A percentile compares a stretch with the other conserved stretches of the same genome.
Evolutionary conservation across 1,140 invertebrate species (phyloP).

Genomic region (Plutomurus gul): DNA sequence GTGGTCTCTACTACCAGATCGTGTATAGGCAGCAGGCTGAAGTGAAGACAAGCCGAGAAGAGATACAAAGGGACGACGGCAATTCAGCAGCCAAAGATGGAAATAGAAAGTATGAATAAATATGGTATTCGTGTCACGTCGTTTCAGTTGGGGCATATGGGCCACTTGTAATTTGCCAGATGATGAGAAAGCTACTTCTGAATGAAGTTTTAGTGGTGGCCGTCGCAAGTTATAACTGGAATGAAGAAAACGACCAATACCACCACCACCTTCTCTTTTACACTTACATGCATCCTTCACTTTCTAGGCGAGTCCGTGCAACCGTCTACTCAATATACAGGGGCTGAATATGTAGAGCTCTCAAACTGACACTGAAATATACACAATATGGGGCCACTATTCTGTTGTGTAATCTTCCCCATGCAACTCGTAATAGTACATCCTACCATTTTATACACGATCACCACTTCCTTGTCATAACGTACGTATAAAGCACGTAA

Average conservation of each 20-base stretch:
- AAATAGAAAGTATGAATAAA: slow-evolving; percentile 30
- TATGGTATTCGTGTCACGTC: slow-evolving; percentile 10
- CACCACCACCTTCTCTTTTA: neutral
- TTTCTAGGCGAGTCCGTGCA: no score
- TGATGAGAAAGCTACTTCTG: slow-evolving; percentile 24
- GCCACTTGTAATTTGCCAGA: slow-evolving; percentile 18
- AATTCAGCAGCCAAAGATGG: neutral
- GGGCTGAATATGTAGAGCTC: no score
- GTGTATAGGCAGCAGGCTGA: neutral
- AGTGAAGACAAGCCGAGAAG: neutral
- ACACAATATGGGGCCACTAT: no score
- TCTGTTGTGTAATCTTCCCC: no score
- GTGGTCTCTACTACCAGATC: no score
- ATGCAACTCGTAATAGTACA: no score
- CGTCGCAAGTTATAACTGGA: slow-evolving; percentile 6
- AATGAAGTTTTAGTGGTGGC: neutral
- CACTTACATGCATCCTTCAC: neutral
- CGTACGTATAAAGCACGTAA: no score
- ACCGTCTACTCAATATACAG: no score
- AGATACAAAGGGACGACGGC: neutral
- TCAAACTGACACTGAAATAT: no score
- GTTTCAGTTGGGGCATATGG: slow-evolving; percentile 24
- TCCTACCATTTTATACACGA: no score
- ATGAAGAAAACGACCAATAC: neutral
- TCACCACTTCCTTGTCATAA: no score